These are phyloP conservation scores for Mallotus villosus DNA, from an alignment of 2,797 vertebrate genomes.

Conservation along the genomic window DNA sequence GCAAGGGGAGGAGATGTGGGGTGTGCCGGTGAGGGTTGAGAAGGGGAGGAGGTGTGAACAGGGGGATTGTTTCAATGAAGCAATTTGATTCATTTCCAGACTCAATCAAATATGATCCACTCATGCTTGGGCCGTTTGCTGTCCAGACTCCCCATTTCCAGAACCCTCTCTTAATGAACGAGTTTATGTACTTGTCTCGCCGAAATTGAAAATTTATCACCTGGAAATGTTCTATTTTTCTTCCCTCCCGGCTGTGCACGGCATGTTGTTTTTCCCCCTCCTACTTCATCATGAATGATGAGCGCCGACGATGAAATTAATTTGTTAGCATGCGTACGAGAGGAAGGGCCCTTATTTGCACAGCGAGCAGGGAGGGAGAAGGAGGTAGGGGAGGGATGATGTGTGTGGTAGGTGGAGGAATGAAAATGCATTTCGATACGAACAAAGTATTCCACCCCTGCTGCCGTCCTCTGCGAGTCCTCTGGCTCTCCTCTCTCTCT, in stretches of 20 bases:
- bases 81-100: conserved; percentile 99
- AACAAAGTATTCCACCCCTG: no score
- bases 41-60: not conserved
- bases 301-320: conserved; percentile 84
- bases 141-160: conserved; percentile 81
- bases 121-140: conserved; percentile 74
- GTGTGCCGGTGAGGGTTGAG: not conserved
- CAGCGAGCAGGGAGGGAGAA: conserved; percentile 10
- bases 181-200: conserved; percentile 90
- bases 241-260: conserved; percentile 72
- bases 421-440: no score
- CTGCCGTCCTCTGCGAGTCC: no score
- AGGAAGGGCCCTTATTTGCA: conserved; percentile 38
- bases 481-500: no score
- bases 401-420: no score
- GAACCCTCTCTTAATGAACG: conserved; percentile 85
- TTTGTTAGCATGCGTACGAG: conserved; percentile 67
- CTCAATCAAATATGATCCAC: conserved; percentile 99
- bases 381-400: no score
- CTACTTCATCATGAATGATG: conserved; percentile 89
- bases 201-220: conserved; percentile 96
- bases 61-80: conserved; percentile 89
- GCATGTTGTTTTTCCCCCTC: conserved; percentile 69
- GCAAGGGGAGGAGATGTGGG: conserved; percentile 4
- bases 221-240: conserved; percentile 92